Percentiles rank a stretch among this genome's conserved stretches.
These are phyloP conservation scores for Maniola hyperantus DNA, from an alignment of 2,888 invertebrate genomes.

Conservation along the genomic window DNA sequence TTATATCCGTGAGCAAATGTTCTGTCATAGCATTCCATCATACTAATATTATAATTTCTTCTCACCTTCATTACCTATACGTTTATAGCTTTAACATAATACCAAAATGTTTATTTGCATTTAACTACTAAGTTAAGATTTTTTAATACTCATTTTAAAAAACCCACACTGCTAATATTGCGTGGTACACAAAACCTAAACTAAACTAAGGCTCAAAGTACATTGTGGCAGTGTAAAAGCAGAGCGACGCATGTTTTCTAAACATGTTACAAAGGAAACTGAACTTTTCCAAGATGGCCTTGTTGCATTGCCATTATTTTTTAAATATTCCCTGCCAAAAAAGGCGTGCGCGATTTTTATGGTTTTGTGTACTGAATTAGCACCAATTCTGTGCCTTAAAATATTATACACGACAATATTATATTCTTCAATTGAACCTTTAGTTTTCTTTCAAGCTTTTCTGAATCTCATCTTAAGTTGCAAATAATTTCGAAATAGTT, in stretches of 20 bases:
- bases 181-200: background rate
- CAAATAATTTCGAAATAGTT: slow-evolving; percentile 20
- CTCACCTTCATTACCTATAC: slow-evolving; percentile 29
- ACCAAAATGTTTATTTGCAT: slow-evolving; percentile 29
- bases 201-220: background rate
- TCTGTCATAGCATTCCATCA: slow-evolving; percentile 46
- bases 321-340: no score
- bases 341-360: no score
- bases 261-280: no score
- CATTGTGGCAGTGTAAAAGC: no score
- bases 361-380: background rate
- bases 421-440: background rate
- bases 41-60: slow-evolving; percentile 50
- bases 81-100: slow-evolving; percentile 37
- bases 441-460: slow-evolving; percentile 21
- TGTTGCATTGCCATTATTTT: no score
- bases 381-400: background rate
- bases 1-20: slow-evolving; percentile 73
- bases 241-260: no score
- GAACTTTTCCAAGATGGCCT: no score
- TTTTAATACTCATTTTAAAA: background rate
- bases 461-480: slow-evolving; percentile 27
- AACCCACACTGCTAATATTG: background rate
- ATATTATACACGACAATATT: background rate
- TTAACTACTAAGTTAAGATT: slow-evolving; percentile 9